Evolutionary conservation across 2,888 invertebrate genomes (phyloP), one percentile per base, ranked within the genome.

Genomic region (Drosophila diplacantha): DNA sequence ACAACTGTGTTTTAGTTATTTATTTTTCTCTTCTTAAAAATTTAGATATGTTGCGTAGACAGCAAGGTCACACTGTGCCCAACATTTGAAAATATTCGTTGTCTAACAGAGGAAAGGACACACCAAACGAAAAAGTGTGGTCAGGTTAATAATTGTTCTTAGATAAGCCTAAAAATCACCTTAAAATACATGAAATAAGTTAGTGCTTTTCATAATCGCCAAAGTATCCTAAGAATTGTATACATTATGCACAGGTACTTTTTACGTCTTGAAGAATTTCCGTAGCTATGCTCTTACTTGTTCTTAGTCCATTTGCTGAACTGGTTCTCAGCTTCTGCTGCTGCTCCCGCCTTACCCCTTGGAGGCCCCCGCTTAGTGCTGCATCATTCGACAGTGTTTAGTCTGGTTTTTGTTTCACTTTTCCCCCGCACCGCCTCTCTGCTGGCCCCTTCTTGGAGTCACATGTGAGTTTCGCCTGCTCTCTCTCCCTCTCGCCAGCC

Each of bases 351-450:
- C 32, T 39, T 29, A 24, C 47, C 35, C 47, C 63, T 41, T 39
- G 8, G 18, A 22, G 24, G 32, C 58, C 47, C 18, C 29, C 46
- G 32, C 43, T 58, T 69, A 56, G 34, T 64, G 56, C 64, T 54
- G 50, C 56, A 69, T 69, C 69, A 69, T 69, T 62, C 56, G 60
- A 56, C 72, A 82, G 69, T 79, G 76, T 83, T 81, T 83, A 81
- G 81, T 83, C 81, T 82, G 84, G 84, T 80, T 81, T 66, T 81
- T 81, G 77, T 82, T 83, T 83, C 80, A 81, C 82, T 83, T 81
- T 81, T 81, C 68, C 74, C 67, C 67, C 43, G n/a, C 26, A 16
- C 22, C 16, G 18, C 44, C 31, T 31, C 66, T 55, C 35, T 75
- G 61, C 35, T 49, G 34, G 46, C 55, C 35, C 29, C 50, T 38